phyloP scores from a whole-genome alignment of 2,113 vertebrate genomes.

The Geococcyx californianus region DNA sequence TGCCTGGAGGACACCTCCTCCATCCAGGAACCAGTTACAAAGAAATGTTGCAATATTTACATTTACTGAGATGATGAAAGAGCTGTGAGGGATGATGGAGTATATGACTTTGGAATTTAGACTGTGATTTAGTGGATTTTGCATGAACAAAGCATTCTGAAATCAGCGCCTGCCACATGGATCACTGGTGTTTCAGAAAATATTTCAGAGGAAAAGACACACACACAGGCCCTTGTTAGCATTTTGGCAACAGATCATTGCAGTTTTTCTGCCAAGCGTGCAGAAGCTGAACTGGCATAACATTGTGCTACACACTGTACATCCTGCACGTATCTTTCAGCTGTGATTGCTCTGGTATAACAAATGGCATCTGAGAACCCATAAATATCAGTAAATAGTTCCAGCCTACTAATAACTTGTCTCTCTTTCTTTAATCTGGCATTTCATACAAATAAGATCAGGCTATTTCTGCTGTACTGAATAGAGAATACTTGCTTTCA shows the following conservation, averaged over 20 bases:
- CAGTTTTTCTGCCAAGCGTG: constrained; percentile 34
- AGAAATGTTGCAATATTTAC: background rate
- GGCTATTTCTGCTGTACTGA: background rate
- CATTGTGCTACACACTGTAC: constrained; percentile 22
- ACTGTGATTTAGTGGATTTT: constrained; percentile 40
- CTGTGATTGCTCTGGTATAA: constrained; percentile 37
- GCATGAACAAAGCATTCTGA: constrained; percentile 49
- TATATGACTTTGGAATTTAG: background rate
- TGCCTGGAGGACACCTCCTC: background rate
- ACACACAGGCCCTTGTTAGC: constrained; percentile 41
- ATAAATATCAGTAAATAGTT: constrained; percentile 50
- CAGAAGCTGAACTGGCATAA: constrained; percentile 47
- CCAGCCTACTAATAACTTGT: constrained; percentile 16
- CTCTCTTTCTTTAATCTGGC: background rate
- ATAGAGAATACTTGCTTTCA: background rate
- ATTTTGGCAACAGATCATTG: constrained; percentile 40
- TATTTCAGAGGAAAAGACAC: constrained; percentile 34
- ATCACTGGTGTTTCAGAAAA: constrained; percentile 45
- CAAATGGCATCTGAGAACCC: constrained; percentile 36
- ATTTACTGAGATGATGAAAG: constrained; percentile 32
- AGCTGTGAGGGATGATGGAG: background rate
- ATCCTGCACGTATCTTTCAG: constrained; percentile 44
- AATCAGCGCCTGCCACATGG: constrained; percentile 44
- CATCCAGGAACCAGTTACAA: background rate
- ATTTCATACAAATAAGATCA: background rate